A percentile compares a stretch with the other conserved stretches of the same genome.
phyloP scores from a whole-genome alignment of 2,113 vertebrate species.

The Microtus ochrogaster region DNA sequence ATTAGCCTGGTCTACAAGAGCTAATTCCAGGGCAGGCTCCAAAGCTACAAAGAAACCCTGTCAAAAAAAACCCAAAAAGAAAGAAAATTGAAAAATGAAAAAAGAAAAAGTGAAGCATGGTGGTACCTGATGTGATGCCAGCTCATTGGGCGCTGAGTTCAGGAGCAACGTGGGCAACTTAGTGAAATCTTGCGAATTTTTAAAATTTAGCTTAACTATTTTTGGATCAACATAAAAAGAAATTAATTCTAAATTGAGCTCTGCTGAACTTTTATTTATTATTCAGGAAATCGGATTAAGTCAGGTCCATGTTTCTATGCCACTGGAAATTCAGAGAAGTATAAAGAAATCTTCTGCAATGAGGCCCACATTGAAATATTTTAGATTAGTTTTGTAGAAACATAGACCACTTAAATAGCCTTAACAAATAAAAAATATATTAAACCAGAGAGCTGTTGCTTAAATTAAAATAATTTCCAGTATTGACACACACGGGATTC shows the following conservation, averaged over 20 bases:
- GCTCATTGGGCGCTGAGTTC: too few relatives aligned
- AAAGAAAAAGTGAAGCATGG: too few relatives aligned
- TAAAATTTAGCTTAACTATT: slow-evolving; percentile 30
- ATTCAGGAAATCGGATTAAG: slow-evolving; percentile 21
- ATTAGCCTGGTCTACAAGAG: too few relatives aligned
- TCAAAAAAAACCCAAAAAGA: too few relatives aligned
- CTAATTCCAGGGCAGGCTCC: too few relatives aligned
- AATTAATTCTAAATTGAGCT: slow-evolving; percentile 29
- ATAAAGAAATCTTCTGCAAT: background rate
- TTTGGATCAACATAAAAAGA: slow-evolving; percentile 55
- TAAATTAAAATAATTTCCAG: slow-evolving; percentile 39
- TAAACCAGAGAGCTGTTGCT: background rate
- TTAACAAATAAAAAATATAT: background rate
- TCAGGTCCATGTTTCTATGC: background rate
- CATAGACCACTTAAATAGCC: background rate
- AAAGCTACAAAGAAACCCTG: too few relatives aligned
- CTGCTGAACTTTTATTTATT: slow-evolving; percentile 59
- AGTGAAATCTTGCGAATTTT: background rate
- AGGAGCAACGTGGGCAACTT: background rate
- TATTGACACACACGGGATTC: background rate
- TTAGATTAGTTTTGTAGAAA: slow-evolving; percentile 45
- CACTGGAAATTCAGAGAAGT: background rate
- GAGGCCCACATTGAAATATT: slow-evolving; percentile 2
- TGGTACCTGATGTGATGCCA: too few relatives aligned
- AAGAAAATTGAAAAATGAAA: too few relatives aligned